phyloP scores from a whole-genome alignment of 2,888 invertebrate genomes.

The Cheiracanthium punctorium region DNA sequence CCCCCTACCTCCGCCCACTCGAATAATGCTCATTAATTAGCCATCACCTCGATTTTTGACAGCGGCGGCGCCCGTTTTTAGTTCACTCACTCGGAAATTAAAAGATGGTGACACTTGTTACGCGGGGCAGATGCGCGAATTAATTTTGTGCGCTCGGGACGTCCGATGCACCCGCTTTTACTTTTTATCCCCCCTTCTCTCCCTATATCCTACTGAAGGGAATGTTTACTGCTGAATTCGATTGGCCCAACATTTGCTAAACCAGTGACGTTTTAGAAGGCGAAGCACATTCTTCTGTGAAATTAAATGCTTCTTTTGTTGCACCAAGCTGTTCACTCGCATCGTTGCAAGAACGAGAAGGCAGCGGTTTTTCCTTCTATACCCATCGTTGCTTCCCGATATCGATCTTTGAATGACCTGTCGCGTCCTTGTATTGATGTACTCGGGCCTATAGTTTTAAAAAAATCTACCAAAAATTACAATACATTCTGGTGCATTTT shows the following conservation, averaged over 20 bases:
- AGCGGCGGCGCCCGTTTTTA: constrained; percentile 42
- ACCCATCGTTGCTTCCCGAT: no score
- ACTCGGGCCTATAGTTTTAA: no score
- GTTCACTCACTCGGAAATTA: constrained; percentile 65
- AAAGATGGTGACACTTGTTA: constrained; percentile 67
- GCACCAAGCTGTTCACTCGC: no score
- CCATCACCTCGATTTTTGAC: constrained; percentile 62
- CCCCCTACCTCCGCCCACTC: not conserved
- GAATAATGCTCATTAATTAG: constrained; percentile 52
- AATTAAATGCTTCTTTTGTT: no score
- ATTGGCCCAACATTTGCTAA: not conserved
- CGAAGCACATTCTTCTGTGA: no score
- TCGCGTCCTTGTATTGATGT: no score
- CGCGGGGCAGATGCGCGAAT: constrained; percentile 52
- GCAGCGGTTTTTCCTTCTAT: no score
- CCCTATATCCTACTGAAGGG: not conserved
- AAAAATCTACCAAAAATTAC: no score
- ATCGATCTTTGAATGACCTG: no score
- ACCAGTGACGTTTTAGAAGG: no score
- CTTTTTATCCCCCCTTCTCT: constrained; percentile 26
- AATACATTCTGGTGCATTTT: no score
- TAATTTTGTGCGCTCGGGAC: constrained; percentile 44
- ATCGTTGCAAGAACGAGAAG: no score
- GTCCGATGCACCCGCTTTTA: not conserved
- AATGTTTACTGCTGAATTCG: not conserved